Evolutionary conservation across 2,888 invertebrate genomes (phyloP).

Genomic region (Eupeodes latifasciatus): DNA sequence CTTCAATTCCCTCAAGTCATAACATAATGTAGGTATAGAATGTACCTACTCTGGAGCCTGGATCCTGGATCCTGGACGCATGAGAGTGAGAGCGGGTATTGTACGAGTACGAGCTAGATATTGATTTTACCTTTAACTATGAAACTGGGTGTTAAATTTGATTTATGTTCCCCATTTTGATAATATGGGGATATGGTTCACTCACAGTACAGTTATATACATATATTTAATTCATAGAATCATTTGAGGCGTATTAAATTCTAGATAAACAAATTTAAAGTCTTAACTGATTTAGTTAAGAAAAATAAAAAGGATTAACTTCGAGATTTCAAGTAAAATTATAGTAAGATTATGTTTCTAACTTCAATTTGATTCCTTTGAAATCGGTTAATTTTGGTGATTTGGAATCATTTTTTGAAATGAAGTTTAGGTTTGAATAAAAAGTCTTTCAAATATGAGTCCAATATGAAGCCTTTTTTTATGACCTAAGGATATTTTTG

Average conservation of each 20-base stretch:
- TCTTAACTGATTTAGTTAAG: neutral
- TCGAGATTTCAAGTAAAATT: too few relatives aligned
- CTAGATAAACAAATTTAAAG: conserved; percentile 50
- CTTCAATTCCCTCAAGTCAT: conserved; percentile 22
- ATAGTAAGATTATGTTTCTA: too few relatives aligned
- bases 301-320: neutral
- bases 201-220: neutral
- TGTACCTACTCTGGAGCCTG: too few relatives aligned
- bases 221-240: conserved; percentile 66
- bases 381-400: too few relatives aligned
- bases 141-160: conserved; percentile 62
- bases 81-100: neutral
- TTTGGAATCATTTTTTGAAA: too few relatives aligned
- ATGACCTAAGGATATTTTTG: too few relatives aligned
- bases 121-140: conserved; percentile 65
- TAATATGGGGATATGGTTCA: conserved; percentile 18
- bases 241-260: conserved; percentile 64
- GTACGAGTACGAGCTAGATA: conserved; percentile 13
- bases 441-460: too few relatives aligned
- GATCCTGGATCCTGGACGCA: neutral
- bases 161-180: conserved; percentile 68
- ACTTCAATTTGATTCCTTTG: too few relatives aligned
- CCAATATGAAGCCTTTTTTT: too few relatives aligned
- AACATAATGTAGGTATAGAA: neutral
- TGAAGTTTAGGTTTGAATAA: too few relatives aligned